Conservation (phyloP, 2,797 vertebrate genomes). For the Threskiornis aethiopicus region DNA sequence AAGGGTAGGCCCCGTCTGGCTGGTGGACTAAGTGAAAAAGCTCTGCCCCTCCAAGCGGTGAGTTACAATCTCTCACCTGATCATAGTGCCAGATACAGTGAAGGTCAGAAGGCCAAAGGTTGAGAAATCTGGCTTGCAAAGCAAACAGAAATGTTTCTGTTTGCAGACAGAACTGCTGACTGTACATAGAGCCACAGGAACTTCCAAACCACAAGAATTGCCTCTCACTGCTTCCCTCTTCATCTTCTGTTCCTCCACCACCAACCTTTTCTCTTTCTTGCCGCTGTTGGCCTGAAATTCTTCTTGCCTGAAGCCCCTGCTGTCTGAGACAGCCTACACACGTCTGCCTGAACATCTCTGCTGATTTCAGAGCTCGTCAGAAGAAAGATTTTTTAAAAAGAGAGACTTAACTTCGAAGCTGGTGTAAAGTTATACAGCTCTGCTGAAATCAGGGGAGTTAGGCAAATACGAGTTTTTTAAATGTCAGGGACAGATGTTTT, state of each 20-base stretch:
- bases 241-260: slow-evolving; percentile 57
- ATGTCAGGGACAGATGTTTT: slow-evolving; percentile 23
- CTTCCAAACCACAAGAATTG: slow-evolving; percentile 70
- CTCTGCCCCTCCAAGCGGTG: background rate
- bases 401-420: background rate
- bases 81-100: slow-evolving; percentile 1
- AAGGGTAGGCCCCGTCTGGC: background rate
- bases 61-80: slow-evolving; percentile 36
- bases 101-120: slow-evolving; percentile 67
- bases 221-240: slow-evolving; percentile 63
- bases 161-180: slow-evolving; percentile 67
- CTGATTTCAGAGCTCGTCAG: background rate
- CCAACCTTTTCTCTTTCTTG: slow-evolving; percentile 49
- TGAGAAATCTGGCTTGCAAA: slow-evolving; percentile 62
- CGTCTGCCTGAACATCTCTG: slow-evolving; percentile 21
- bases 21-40: background rate
- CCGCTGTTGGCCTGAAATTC: slow-evolving; percentile 43
- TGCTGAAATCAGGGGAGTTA: slow-evolving; percentile 3
- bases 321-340: slow-evolving; percentile 62
- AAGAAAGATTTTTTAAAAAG: background rate
- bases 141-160: slow-evolving; percentile 65
- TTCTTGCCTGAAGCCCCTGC: slow-evolving; percentile 64
- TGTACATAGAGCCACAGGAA: slow-evolving; percentile 67
- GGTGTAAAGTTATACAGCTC: background rate
- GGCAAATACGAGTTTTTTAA: slow-evolving; percentile 26